Conservation (phyloP, 2,797 vertebrate genomes). For the Hydrolagus colliei region DNA sequence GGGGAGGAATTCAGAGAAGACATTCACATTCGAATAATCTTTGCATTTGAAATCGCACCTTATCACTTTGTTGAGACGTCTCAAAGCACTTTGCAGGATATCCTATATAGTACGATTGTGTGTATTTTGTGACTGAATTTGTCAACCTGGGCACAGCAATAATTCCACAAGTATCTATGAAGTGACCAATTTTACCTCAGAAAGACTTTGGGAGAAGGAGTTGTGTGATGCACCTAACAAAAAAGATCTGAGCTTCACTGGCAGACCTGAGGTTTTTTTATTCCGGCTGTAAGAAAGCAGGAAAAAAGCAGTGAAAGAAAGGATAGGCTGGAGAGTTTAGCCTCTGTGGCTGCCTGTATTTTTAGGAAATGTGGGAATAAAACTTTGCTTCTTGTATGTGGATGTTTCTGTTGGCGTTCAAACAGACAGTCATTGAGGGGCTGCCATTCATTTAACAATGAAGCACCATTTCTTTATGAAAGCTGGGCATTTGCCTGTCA, state of each 20-base stretch:
- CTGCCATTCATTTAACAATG: slow-evolving; percentile 19
- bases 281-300: no score
- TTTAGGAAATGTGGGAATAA: slow-evolving; percentile 5
- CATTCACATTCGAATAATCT: no score
- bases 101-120: no score
- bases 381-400: background rate
- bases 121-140: no score
- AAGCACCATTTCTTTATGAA: slow-evolving; percentile 14
- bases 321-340: background rate
- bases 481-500: background rate
- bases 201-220: background rate
- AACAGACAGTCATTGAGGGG: background rate
- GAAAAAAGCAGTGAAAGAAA: background rate
- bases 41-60: no score
- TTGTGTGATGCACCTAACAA: background rate
- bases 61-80: no score
- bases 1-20: background rate
- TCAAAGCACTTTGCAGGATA: no score
- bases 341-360: background rate
- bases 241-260: background rate
- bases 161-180: no score
- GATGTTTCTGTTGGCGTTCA: slow-evolving; percentile 14
- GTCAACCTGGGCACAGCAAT: no score
- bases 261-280: background rate
- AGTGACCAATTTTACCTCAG: no score